phyloP scores from a whole-genome alignment of 2,888 invertebrate species.

The Stratiomys singularior region DNA sequence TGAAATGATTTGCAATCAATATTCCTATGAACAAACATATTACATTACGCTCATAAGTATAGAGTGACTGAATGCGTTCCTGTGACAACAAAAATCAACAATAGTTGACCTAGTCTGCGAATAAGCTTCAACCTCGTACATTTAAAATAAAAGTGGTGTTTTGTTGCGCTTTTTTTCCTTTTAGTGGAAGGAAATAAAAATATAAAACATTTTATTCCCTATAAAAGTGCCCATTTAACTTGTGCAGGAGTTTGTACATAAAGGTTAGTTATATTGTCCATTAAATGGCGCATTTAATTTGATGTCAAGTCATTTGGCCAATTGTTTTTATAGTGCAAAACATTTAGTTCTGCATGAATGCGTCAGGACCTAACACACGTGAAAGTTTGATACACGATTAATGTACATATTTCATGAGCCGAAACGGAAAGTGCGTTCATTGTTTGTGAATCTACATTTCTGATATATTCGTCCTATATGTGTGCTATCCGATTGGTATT shows the following conservation, averaged over 20 bases:
- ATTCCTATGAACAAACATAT: no score
- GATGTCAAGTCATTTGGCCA: neutral
- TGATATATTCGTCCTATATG: no score
- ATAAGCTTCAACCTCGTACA: constrained; percentile 11
- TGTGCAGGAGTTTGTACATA: neutral
- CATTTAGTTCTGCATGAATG: no score
- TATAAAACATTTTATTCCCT: neutral
- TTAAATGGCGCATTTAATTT: neutral
- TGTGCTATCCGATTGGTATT: no score
- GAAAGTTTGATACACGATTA: no score
- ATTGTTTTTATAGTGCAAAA: no score
- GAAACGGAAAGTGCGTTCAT: no score
- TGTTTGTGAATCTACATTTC: no score
- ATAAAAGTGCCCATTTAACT: neutral
- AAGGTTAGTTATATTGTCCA: neutral
- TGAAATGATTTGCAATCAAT: no score
- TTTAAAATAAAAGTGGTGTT: constrained; percentile 11
- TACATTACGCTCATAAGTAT: neutral
- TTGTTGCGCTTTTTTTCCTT: neutral
- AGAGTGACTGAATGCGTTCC: constrained; percentile 30
- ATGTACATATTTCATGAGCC: no score
- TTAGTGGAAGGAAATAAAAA: neutral
- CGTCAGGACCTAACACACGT: no score
- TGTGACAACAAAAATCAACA: constrained; percentile 32
- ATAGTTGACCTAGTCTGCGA: constrained; percentile 23